Conservation (phyloP, 2,113 vertebrate genomes). For the Centropus bengalensis region DNA sequence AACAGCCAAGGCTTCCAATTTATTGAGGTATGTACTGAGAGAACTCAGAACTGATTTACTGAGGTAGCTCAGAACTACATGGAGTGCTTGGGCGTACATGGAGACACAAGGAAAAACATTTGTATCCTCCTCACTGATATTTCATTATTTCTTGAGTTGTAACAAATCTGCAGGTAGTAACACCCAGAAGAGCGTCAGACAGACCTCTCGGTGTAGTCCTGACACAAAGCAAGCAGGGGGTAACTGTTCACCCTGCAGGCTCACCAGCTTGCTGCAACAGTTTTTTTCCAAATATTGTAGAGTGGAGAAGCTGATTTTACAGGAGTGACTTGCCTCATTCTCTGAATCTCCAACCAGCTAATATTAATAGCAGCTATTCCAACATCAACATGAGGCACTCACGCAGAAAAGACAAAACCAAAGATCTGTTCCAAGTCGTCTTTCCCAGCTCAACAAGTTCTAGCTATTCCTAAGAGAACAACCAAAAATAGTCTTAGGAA, state of each 20-base stretch:
- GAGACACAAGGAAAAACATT: background rate
- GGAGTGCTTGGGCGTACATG: no score
- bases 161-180: background rate
- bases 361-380: conserved; percentile 8
- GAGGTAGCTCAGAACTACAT: background rate
- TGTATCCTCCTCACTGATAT: background rate
- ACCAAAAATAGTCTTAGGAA: conserved; percentile 57
- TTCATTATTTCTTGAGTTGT: accelerated
- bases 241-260: background rate
- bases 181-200: background rate
- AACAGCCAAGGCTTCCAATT: background rate
- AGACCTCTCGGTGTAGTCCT: background rate
- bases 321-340: background rate
- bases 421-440: conserved; percentile 54
- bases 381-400: conserved; percentile 46
- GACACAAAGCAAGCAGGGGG: background rate
- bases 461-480: conserved; percentile 60
- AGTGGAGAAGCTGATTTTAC: conserved; percentile 5
- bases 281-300: background rate
- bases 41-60: background rate
- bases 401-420: conserved; percentile 61
- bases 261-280: background rate
- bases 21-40: background rate
- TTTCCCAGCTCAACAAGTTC: conserved; percentile 66
- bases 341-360: conserved; percentile 42